phyloP scores from a whole-genome alignment of 2,888 invertebrate genomes.

The Parnassius glacialis region DNA sequence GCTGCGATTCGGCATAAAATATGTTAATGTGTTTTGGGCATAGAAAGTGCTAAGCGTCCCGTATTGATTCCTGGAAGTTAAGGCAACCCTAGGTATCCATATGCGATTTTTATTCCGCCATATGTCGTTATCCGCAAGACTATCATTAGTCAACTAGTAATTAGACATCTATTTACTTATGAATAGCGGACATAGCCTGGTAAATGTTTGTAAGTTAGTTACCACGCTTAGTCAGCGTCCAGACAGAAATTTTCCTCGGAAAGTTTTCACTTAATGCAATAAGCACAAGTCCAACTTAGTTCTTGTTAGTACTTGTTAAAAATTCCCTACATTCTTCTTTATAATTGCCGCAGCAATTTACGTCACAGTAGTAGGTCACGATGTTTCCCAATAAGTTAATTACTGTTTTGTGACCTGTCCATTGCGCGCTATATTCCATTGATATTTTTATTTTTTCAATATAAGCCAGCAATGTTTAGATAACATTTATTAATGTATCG shows the following conservation, averaged over 20 bases:
- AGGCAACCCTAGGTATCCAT: no score
- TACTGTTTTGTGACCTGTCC: constrained; percentile 8
- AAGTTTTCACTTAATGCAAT: constrained; percentile 16
- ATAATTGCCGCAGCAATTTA: constrained; percentile 13
- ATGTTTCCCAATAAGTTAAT: constrained; percentile 25
- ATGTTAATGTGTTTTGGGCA: no score
- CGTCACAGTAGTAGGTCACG: constrained; percentile 26
- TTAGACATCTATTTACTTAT: no score
- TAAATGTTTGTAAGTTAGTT: not conserved
- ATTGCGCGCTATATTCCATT: constrained; percentile 6
- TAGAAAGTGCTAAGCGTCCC: no score
- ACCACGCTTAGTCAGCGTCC: constrained; percentile 10
- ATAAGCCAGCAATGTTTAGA: constrained; percentile 7
- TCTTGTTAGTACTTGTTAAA: constrained; percentile 17
- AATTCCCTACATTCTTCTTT: constrained; percentile 11
- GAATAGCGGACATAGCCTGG: no score
- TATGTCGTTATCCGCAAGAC: no score
- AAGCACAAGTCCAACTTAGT: constrained; percentile 1
- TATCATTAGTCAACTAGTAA: no score
- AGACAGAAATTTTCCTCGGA: constrained; percentile 15
- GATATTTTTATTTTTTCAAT: not conserved
- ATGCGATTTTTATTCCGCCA: no score
- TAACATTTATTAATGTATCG: not conserved
- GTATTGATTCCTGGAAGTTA: no score
- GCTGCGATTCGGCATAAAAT: no score